phyloP scores from a whole-genome alignment of 1,140 invertebrate genomes.

The Leptopilina boulardi region DNA sequence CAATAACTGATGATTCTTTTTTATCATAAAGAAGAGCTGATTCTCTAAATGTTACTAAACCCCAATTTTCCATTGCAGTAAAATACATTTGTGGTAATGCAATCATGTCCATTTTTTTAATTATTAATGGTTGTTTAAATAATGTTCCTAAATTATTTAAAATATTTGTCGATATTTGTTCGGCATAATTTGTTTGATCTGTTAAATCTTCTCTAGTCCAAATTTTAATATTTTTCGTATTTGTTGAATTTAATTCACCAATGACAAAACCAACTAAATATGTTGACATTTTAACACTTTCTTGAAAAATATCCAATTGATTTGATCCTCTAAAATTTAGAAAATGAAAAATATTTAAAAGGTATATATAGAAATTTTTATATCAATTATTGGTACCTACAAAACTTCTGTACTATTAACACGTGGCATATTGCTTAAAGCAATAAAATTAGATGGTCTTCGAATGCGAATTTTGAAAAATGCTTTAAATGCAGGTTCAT shows the following conservation, averaged over 20 bases:
- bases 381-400: neutral
- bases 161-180: constrained; percentile 75
- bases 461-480: constrained; percentile 86
- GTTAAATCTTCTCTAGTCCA: constrained; percentile 81
- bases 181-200: constrained; percentile 77
- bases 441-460: constrained; percentile 79
- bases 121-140: constrained; percentile 67
- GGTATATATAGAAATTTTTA: too few relatives aligned
- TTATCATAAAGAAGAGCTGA: constrained; percentile 80
- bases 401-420: constrained; percentile 41
- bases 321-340: constrained; percentile 70
- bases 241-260: constrained; percentile 81
- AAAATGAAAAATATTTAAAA: too few relatives aligned
- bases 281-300: constrained; percentile 89
- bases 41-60: constrained; percentile 77
- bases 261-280: constrained; percentile 91
- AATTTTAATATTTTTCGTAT: constrained; percentile 78
- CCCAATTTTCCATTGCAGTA: constrained; percentile 86
- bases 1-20: constrained; percentile 68
- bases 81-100: constrained; percentile 82
- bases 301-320: constrained; percentile 73
- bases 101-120: constrained; percentile 78
- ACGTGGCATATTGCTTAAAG: constrained; percentile 91
- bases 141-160: constrained; percentile 62
- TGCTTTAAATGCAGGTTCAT: constrained; percentile 94